Evolutionary conservation across 2,113 vertebrate genomes (phyloP).

Genomic region (Elephas maximus): DNA sequence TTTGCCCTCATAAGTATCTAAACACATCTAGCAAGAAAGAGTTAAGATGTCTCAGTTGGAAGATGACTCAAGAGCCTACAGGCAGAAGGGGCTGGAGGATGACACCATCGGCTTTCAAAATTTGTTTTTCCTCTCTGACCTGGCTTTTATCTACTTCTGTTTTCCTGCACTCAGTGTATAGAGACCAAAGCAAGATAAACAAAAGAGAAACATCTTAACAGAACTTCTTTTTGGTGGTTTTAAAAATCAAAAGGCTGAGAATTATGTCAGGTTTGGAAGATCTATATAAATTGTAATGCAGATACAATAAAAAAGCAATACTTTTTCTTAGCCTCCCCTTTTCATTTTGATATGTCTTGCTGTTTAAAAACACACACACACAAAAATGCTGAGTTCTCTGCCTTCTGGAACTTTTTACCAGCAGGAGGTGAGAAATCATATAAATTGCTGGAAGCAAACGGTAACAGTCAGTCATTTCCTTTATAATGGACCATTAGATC

Average conservation of each 20-base stretch:
- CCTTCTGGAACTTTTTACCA: constrained; percentile 76
- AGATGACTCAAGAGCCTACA: constrained; percentile 51
- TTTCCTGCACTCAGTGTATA: constrained; percentile 16
- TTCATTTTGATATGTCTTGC: constrained; percentile 44
- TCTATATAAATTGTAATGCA: constrained; percentile 63
- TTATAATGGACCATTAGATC: constrained; percentile 81
- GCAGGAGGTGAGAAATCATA: constrained; percentile 77
- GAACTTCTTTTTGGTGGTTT: constrained; percentile 54
- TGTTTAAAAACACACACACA: not conserved
- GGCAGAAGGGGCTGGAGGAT: not conserved
- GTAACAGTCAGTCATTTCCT: constrained; percentile 77
- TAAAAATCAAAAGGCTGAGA: constrained; percentile 60
- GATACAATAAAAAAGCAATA: constrained; percentile 54
- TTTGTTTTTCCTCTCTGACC: not conserved
- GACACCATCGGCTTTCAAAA: constrained; percentile 37
- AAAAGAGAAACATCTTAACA: constrained; percentile 33
- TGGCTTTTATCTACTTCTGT: constrained; percentile 32
- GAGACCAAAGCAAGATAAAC: constrained; percentile 16
- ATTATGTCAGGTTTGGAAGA: constrained; percentile 50
- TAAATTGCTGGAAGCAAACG: constrained; percentile 79
- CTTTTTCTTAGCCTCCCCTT: constrained; percentile 41
- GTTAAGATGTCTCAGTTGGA: constrained; percentile 51
- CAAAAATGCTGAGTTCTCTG: constrained; percentile 44
- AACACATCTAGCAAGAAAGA: constrained; percentile 36
- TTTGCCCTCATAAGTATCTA: constrained; percentile 23